A percentile compares a stretch with the other conserved stretches of the same genome.
phyloP scores from a whole-genome alignment of 2,888 invertebrate genomes.

The Lochmaea crataegi region DNA sequence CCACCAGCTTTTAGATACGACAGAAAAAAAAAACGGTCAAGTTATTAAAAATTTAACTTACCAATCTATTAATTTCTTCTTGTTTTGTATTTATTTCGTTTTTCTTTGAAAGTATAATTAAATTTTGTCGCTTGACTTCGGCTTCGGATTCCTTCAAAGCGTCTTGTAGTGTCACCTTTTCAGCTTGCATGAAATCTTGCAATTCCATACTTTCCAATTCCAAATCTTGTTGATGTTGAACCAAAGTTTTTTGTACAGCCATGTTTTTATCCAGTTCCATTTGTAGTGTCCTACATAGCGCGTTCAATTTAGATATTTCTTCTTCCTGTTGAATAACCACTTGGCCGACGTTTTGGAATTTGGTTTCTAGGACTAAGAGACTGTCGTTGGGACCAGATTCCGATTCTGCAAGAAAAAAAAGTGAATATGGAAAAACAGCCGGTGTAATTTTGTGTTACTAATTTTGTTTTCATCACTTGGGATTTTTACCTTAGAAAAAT shows the following conservation, averaged over 20 bases:
- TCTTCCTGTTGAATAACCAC: conserved; percentile 80
- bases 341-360: conserved; percentile 80
- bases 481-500: too few species aligned
- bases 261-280: conserved; percentile 77
- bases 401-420: conserved; percentile 51
- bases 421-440: not conserved
- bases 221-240: conserved; percentile 80
- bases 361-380: conserved; percentile 79
- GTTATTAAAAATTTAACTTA: conserved; percentile 28
- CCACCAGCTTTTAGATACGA: too few species aligned
- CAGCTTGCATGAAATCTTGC: conserved; percentile 89
- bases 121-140: conserved; percentile 66
- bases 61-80: conserved; percentile 82
- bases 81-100: conserved; percentile 73
- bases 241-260: conserved; percentile 74
- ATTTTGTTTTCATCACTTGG: too few species aligned
- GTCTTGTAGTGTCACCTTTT: conserved; percentile 83
- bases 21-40: not conserved
- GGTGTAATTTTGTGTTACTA: too few species aligned
- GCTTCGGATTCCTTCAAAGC: conserved; percentile 82
- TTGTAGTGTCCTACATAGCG: conserved; percentile 77
- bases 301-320: conserved; percentile 79
- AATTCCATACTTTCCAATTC: conserved; percentile 85
- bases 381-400: conserved; percentile 69
- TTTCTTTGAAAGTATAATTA: conserved; percentile 65